Percentiles rank a stretch among this genome's conserved stretches.
Conservation (phyloP, 2,888 invertebrate species). For the Patella caerulea region DNA sequence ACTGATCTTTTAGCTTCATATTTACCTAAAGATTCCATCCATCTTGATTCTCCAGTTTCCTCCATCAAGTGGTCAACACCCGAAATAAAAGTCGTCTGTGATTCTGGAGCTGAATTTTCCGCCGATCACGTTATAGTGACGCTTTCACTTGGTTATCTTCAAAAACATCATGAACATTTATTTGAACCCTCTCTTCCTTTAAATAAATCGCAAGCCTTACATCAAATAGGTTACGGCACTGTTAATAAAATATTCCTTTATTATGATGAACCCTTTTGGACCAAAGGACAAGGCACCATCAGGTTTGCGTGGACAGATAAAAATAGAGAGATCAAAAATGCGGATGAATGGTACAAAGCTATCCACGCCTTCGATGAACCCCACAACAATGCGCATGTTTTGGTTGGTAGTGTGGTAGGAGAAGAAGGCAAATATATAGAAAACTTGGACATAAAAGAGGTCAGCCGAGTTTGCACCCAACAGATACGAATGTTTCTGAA, state of each 20-base stretch:
- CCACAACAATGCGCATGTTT: conserved; percentile 80
- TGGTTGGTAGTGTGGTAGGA: conserved; percentile 82
- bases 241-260: conserved; percentile 86
- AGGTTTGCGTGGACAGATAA: conserved; percentile 52
- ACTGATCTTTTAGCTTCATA: conserved; percentile 73
- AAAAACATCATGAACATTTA: conserved; percentile 80
- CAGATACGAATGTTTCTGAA: conserved; percentile 81
- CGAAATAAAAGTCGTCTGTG: conserved; percentile 51
- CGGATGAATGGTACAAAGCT: conserved; percentile 78
- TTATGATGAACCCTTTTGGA: conserved; percentile 82
- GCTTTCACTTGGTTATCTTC: conserved; percentile 84
- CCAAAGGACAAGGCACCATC: conserved; percentile 76
- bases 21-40: conserved; percentile 72
- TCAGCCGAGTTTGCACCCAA: conserved; percentile 78
- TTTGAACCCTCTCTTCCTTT: conserved; percentile 82
- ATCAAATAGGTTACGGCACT: conserved; percentile 80
- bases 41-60: conserved; percentile 79
- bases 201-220: conserved; percentile 81
- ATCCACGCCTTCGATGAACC: conserved; percentile 82
- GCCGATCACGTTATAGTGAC: conserved; percentile 86
- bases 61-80: conserved; percentile 79
- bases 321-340: conserved; percentile 10
- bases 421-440: conserved; percentile 81
- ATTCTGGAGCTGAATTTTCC: conserved; percentile 38
- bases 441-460: conserved; percentile 79